Percentiles rank a stretch among this genome's conserved stretches.
phyloP scores from a whole-genome alignment of 2,113 vertebrate genomes.

The Caloenas nicobarica region DNA sequence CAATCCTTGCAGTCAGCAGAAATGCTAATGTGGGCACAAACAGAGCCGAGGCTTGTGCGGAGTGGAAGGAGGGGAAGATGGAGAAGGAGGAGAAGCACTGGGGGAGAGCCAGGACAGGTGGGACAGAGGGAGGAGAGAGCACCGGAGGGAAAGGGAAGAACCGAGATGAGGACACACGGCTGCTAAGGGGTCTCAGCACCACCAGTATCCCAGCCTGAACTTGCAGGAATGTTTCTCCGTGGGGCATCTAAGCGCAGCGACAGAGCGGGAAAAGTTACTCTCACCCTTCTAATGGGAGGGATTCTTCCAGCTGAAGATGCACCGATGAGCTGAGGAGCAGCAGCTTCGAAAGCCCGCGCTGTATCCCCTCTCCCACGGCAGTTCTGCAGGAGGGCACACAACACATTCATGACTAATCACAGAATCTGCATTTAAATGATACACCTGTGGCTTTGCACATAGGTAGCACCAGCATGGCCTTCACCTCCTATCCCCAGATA shows the following conservation, averaged over 20 bases:
- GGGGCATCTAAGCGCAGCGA: neutral
- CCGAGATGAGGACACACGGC: neutral
- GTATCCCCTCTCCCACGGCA: neutral
- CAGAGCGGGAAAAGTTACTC: neutral
- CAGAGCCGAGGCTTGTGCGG: neutral
- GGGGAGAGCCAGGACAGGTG: neutral
- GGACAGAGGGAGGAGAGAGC: neutral
- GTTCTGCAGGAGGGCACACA: neutral
- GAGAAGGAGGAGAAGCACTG: neutral
- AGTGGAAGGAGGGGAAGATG: neutral
- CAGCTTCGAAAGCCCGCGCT: neutral
- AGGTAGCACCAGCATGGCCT: neutral
- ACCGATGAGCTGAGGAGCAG: neutral
- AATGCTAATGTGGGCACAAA: constrained; percentile 78
- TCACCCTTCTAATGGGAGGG: neutral
- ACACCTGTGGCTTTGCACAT: neutral
- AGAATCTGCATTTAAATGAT: neutral
- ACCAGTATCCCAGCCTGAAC: neutral
- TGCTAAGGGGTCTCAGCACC: neutral
- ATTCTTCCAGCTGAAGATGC: neutral
- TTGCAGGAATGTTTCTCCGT: neutral
- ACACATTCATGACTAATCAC: neutral
- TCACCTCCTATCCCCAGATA: neutral
- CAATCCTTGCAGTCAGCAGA: constrained; percentile 80
- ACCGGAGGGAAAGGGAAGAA: neutral